Conservation (phyloP, 1,140 invertebrate species). For the Drosophila bifasciata region DNA sequence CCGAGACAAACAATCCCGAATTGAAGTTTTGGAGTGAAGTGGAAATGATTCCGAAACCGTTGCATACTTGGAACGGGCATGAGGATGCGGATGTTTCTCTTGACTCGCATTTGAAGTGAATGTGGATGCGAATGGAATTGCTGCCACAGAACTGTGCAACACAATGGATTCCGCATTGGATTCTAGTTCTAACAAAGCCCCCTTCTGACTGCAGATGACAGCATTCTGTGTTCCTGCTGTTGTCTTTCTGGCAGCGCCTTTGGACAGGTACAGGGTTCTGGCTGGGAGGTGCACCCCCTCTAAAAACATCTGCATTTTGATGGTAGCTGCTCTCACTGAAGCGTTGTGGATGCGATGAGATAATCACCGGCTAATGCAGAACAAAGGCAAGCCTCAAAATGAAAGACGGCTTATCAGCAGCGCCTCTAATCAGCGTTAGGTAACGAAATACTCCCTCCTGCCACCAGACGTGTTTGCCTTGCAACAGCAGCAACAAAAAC, state of each 20-base stretch:
- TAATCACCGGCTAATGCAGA: conserved; percentile 65
- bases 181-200: conserved; percentile 59
- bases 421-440: conserved; percentile 67
- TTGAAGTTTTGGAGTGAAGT: conserved; percentile 28
- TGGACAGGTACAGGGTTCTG: conserved; percentile 3
- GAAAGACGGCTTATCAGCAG: conserved; percentile 58
- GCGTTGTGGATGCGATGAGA: conserved; percentile 13
- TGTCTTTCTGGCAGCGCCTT: conserved; percentile 5
- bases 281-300: neutral
- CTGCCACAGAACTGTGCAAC: conserved; percentile 43
- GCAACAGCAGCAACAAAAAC: conserved; percentile 15
- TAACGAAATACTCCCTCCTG: conserved; percentile 32
- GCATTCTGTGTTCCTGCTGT: conserved; percentile 55
- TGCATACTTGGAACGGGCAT: conserved; percentile 33
- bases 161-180: conserved; percentile 21
- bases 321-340: neutral
- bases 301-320: conserved; percentile 42
- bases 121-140: conserved; percentile 36
- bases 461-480: conserved; percentile 54
- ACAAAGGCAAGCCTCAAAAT: conserved; percentile 28
- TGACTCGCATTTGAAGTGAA: conserved; percentile 79
- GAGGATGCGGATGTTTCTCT: conserved; percentile 53
- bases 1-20: conserved; percentile 29
- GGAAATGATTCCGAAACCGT: conserved; percentile 11
- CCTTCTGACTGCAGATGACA: conserved; percentile 70